A percentile compares a stretch with the other conserved stretches of the same genome.
Conservation (phyloP, 2,888 invertebrate genomes). For the Lacanobia oleracea region DNA sequence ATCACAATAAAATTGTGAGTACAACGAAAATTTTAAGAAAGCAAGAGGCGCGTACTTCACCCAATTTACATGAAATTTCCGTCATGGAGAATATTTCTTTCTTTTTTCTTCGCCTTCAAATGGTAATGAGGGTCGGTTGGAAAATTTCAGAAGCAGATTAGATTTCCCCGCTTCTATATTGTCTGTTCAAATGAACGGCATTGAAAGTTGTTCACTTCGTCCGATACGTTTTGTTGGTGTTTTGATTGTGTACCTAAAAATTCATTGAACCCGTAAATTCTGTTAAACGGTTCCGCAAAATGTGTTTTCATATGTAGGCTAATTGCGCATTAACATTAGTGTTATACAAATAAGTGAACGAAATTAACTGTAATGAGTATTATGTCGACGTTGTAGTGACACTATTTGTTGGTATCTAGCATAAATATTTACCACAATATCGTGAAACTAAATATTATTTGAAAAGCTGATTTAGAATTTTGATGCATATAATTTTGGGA, state of each 20-base stretch:
- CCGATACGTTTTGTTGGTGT: conserved; percentile 58
- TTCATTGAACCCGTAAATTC: conserved; percentile 40
- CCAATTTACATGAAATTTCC: conserved; percentile 88
- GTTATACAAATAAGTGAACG: conserved; percentile 8
- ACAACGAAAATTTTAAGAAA: conserved; percentile 80
- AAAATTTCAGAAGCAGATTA: conserved; percentile 84
- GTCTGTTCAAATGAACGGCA: conserved; percentile 74
- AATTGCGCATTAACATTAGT: conserved; percentile 38
- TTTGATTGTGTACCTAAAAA: conserved; percentile 52
- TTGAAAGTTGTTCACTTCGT: conserved; percentile 70
- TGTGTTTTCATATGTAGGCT: conserved; percentile 22
- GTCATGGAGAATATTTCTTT: conserved; percentile 82
- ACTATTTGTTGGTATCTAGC: conserved; percentile 6
- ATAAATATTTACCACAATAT: neutral
- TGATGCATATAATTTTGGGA: neutral
- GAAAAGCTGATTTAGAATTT: neutral
- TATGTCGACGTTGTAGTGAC: conserved; percentile 21
- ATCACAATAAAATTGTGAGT: conserved; percentile 76
- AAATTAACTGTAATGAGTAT: conserved; percentile 31
- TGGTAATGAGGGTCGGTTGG: conserved; percentile 86
- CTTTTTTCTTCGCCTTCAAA: conserved; percentile 81
- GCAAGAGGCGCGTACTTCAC: conserved; percentile 78
- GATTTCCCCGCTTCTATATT: conserved; percentile 78
- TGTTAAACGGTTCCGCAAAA: conserved; percentile 13
- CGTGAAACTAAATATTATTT: neutral